These are phyloP conservation scores for Rhinichthys klamathensis DNA, from an alignment of 2,113 vertebrate genomes.

Conservation along the genomic window DNA sequence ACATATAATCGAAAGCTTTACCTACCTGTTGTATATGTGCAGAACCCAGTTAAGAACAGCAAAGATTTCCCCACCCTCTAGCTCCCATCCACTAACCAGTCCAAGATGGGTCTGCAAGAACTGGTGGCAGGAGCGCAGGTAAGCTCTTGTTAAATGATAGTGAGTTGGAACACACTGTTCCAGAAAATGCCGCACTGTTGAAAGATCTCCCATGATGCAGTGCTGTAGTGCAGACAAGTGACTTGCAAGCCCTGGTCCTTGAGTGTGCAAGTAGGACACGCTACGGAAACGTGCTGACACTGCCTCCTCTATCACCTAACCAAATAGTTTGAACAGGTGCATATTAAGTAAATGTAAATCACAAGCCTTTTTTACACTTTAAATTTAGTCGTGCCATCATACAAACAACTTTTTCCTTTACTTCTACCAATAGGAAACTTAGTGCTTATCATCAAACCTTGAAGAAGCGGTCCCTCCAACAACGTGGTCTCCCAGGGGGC, in stretches of 20 bases:
- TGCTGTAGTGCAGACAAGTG: conserved; percentile 86
- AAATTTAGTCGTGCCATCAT: background rate
- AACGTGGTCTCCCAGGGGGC: conserved; percentile 83
- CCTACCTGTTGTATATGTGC: conserved; percentile 87
- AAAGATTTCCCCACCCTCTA: conserved; percentile 90
- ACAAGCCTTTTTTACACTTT: background rate
- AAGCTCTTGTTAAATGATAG: conserved; percentile 83
- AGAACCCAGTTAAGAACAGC: conserved; percentile 89
- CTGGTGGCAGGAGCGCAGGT: conserved; percentile 82
- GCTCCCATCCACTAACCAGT: conserved; percentile 83
- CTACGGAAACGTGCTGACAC: conserved; percentile 73
- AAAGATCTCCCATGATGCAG: conserved; percentile 82
- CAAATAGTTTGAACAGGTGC: background rate
- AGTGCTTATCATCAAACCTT: conserved; percentile 63
- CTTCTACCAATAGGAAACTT: background rate
- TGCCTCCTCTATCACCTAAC: conserved; percentile 78
- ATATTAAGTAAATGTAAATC: background rate
- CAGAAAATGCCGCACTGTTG: conserved; percentile 84
- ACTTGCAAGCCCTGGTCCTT: conserved; percentile 79
- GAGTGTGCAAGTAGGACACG: conserved; percentile 74
- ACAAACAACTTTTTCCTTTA: background rate
- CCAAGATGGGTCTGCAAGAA: conserved; percentile 81
- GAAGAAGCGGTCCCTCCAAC: conserved; percentile 87
- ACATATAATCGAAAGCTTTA: background rate
- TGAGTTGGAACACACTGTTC: conserved; percentile 90